Evolutionary conservation across 2,888 invertebrate genomes (phyloP).

Genomic region (Ceriagrion tenellum): DNA sequence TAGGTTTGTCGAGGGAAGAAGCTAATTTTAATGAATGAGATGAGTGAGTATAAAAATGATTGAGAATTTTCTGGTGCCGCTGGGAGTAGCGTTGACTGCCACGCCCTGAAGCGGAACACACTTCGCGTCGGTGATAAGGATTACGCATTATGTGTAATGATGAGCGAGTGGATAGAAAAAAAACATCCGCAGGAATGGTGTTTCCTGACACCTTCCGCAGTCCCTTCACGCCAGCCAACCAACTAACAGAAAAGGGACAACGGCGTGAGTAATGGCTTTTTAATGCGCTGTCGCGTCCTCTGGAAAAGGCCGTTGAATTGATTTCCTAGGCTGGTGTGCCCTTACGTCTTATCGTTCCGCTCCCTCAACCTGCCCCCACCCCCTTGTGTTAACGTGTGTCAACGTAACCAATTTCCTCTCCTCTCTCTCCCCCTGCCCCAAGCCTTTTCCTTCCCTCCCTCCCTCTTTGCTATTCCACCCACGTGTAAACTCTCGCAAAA

Average conservation of each 20-base stretch:
- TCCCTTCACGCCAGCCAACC: slow-evolving; percentile 13
- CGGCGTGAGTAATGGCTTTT: slow-evolving; percentile 38
- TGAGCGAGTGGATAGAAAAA: neutral
- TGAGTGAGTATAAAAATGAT: no score
- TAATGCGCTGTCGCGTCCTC: slow-evolving; percentile 52
- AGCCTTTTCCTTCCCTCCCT: neutral
- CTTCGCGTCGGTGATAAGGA: neutral
- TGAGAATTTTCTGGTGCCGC: no score
- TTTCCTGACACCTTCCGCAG: slow-evolving; percentile 24
- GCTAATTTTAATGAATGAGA: no score
- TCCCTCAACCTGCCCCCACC: neutral
- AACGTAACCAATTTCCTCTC: no score
- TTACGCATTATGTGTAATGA: neutral
- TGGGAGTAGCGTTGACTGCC: neutral
- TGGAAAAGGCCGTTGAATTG: slow-evolving; percentile 52
- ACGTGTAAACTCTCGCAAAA: no score
- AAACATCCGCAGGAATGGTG: neutral
- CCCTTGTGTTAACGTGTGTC: slow-evolving; percentile 12
- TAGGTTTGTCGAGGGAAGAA: no score
- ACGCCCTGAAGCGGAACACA: neutral
- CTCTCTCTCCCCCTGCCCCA: neutral
- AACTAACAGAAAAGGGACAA: slow-evolving; percentile 35
- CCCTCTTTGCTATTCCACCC: no score
- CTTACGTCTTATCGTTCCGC: neutral
- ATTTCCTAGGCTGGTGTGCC: slow-evolving; percentile 26